Evolutionary conservation across 2,113 vertebrate species (phyloP), one percentile per base, ranked within the genome.

Genomic region (Platysternon megacephalum): DNA sequence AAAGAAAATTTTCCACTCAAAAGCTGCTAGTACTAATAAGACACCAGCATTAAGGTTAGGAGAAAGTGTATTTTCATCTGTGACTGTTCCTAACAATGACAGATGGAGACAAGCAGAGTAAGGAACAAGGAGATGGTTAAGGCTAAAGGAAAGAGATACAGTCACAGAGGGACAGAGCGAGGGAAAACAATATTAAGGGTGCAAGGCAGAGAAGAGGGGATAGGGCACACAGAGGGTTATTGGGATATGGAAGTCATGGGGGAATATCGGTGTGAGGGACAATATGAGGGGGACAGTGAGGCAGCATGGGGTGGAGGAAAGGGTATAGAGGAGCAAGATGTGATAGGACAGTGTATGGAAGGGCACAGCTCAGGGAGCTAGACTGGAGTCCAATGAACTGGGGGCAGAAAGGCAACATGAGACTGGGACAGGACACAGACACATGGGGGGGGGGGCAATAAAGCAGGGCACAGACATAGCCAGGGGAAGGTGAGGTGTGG

Each of bases 41-140:
- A 4, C 72, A 9, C 85, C 7, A 0, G 29, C 56, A 3, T 2
- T 0, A 10, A 9, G 9, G 82, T 0, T n/a, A 13, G 4, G 26
- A 72, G 55, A 82, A 72, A 72, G 19, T 39, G n/a, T 39, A 72
- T 39, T 72, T 72, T 39, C 65, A 72, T 72, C n/a, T 72, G 65
- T 72, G 65, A 72, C n/a, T 72, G 65, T 21, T 72, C 21, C 35
- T n/a, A 48, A 79, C 46, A 79, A 79, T 42, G 76, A 79, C 11
- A 48, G 44, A 13, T 48, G 12, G 26, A 48, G 16, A 39, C 35
- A 35, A 35, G 35, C 61, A 39, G 65, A 72, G 17, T 39, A 72
- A 39, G n/a, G 19, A 17, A 72, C n/a, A 72, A 72, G 35, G 65
- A 72, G 16, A 72, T 72, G n/a, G n/a, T 72, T 72, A 72, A 19